Conservation (phyloP, 2,888 invertebrate genomes). For the Phyto melanocephala region DNA sequence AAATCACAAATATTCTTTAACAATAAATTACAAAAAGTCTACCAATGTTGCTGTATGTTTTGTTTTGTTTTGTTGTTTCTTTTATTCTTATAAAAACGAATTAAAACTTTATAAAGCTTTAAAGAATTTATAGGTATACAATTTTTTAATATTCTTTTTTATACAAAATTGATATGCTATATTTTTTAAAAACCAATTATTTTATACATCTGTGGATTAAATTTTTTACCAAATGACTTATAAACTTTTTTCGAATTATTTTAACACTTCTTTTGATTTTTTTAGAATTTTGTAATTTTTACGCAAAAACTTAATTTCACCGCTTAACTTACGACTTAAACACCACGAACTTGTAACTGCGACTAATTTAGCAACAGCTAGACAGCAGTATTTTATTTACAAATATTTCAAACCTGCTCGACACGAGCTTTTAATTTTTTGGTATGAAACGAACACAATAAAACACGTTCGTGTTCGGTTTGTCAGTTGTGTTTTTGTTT, state of each 20-base stretch:
- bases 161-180: slow-evolving; percentile 21
- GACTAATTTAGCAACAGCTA: slow-evolving; percentile 68
- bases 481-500: slow-evolving; percentile 23
- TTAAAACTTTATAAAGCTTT: too few relatives aligned
- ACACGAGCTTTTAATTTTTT: slow-evolving; percentile 21
- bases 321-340: slow-evolving; percentile 29
- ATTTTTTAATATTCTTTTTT: too few relatives aligned
- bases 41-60: too few relatives aligned
- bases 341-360: slow-evolving; percentile 67
- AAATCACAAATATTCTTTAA: not conserved
- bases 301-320: slow-evolving; percentile 14
- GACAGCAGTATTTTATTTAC: slow-evolving; percentile 67
- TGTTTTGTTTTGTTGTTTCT: too few relatives aligned
- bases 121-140: too few relatives aligned
- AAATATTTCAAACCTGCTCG: slow-evolving; percentile 50
- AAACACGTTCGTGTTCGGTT: slow-evolving; percentile 39
- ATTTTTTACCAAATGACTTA: too few relatives aligned
- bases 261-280: slow-evolving; percentile 22
- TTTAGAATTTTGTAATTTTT: slow-evolving; percentile 1
- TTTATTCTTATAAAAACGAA: too few relatives aligned
- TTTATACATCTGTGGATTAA: not conserved
- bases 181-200: not conserved
- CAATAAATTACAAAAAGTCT: too few relatives aligned
- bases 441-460: slow-evolving; percentile 60
- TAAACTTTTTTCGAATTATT: not conserved